Conservation (phyloP, 2,113 vertebrate genomes). For the Podiceps cristatus region DNA sequence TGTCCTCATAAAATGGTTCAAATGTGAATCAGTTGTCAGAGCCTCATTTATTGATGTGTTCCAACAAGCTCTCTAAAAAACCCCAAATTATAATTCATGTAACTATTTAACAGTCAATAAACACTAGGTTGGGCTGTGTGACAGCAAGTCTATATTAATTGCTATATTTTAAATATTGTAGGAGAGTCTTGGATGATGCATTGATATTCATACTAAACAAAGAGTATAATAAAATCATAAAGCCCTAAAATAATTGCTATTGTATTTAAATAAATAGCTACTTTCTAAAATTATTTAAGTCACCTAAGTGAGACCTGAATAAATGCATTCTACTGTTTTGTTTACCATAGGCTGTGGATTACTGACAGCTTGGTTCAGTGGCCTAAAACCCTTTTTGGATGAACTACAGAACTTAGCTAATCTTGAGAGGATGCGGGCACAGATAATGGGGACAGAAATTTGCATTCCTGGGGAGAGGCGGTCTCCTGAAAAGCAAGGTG, state of each 20-base stretch:
- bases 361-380: neutral
- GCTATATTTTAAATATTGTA: neutral
- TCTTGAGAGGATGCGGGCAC: neutral
- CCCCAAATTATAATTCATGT: neutral
- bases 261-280: neutral
- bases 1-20: neutral
- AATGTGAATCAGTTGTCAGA: neutral
- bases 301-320: neutral
- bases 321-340: neutral
- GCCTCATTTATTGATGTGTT: neutral
- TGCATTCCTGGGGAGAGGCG: accelerated
- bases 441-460: neutral
- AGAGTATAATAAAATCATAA: neutral
- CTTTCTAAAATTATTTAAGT: neutral
- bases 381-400: neutral
- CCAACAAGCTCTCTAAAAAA: neutral
- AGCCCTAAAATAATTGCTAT: neutral
- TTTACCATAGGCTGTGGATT: neutral
- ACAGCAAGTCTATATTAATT: neutral
- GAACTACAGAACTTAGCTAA: neutral
- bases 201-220: neutral
- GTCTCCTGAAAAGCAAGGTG: neutral
- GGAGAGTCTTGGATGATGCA: neutral
- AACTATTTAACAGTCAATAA: neutral
- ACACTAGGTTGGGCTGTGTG: neutral